These are phyloP conservation scores for Pomacea maculata DNA, from an alignment of 1,140 invertebrate genomes.

Conservation along the genomic window DNA sequence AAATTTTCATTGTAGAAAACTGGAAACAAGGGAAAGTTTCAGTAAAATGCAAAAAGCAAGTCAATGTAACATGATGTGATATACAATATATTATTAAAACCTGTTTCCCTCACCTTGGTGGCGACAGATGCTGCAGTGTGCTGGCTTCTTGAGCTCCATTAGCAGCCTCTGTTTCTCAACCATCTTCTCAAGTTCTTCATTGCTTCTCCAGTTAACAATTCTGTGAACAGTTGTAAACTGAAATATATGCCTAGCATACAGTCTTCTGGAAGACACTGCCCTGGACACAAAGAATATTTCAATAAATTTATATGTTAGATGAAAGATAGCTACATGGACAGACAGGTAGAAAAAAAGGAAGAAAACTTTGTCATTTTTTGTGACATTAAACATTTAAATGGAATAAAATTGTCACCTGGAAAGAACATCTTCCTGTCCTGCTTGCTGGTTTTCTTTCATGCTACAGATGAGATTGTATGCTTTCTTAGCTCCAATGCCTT, in stretches of 20 bases:
- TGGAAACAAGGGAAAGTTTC: too few relatives aligned
- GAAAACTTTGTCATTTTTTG: too few relatives aligned
- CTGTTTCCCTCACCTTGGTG: conserved; percentile 11
- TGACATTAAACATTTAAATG: too few relatives aligned
- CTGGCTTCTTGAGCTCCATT: neutral
- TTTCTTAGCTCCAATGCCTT: conserved; percentile 21
- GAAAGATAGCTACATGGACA: neutral
- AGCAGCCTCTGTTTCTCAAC: neutral
- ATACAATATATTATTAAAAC: too few relatives aligned
- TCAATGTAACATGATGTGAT: too few relatives aligned
- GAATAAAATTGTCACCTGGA: neutral
- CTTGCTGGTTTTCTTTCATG: conserved; percentile 1
- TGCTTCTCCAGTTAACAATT: conserved; percentile 17
- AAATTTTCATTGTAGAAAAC: too few relatives aligned
- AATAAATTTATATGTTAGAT: too few relatives aligned
- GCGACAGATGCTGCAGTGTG: conserved; percentile 17
- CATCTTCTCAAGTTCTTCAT: neutral
- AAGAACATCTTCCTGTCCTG: neutral
- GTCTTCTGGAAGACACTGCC: too few relatives aligned
- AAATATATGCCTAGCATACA: neutral
- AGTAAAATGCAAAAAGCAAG: too few relatives aligned
- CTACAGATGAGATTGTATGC: neutral
- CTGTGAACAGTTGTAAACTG: neutral
- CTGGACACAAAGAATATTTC: too few relatives aligned
- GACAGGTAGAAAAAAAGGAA: neutral